These are phyloP conservation scores for Euleptes europaea DNA, from an alignment of 2,113 vertebrate species.

Conservation along the genomic window DNA sequence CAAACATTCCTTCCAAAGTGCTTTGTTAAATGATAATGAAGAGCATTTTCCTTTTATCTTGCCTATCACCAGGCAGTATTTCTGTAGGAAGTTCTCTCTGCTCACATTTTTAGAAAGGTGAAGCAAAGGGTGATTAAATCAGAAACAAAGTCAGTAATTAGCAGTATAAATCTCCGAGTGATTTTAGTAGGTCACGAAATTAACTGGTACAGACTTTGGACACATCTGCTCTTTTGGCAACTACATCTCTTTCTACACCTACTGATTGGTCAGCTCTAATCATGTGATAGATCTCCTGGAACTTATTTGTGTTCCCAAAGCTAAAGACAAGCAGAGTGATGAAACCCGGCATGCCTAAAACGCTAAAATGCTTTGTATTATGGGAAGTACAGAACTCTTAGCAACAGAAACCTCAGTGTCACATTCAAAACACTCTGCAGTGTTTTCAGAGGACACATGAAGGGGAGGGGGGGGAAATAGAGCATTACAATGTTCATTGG, in stretches of 20 bases:
- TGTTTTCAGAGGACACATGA: not conserved
- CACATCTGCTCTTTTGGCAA: constrained; percentile 85
- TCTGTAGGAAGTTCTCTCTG: constrained; percentile 43
- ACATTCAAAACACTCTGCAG: accelerated
- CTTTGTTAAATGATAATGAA: not conserved
- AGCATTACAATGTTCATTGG: not conserved
- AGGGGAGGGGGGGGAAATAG: accelerated
- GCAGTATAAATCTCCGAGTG: constrained; percentile 78
- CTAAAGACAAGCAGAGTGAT: constrained; percentile 50
- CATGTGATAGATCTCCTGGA: constrained; percentile 69
- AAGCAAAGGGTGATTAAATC: constrained; percentile 76
- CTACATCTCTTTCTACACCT: constrained; percentile 47
- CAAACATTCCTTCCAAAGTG: constrained; percentile 25
- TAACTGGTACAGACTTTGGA: constrained; percentile 76
- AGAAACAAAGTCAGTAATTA: constrained; percentile 76
- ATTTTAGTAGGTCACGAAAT: constrained; percentile 80
- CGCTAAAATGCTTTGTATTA: constrained; percentile 18
- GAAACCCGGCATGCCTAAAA: constrained; percentile 37
- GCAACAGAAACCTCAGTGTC: not conserved
- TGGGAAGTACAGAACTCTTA: accelerated
- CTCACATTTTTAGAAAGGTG: constrained; percentile 63
- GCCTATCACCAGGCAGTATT: constrained; percentile 30
- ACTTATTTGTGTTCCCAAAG: constrained; percentile 68
- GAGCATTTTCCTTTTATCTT: constrained; percentile 12
- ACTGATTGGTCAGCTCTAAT: constrained; percentile 72